Evolutionary conservation across 2,888 invertebrate genomes (phyloP).

Genomic region (Notodonta ziczac): DNA sequence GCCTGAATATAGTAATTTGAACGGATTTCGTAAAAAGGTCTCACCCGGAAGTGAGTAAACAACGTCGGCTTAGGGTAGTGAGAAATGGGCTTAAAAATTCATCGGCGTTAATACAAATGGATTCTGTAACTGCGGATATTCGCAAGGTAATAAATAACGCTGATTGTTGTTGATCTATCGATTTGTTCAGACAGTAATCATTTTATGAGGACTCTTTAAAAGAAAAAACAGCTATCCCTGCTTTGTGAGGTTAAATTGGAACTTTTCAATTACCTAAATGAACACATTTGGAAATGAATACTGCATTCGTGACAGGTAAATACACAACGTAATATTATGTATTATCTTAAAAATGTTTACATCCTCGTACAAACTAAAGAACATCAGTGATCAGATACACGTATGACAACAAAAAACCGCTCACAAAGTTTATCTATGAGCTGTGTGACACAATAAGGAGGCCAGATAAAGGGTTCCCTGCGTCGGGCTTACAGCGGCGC

Average conservation of each 20-base stretch:
- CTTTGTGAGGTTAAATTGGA: too few relatives aligned
- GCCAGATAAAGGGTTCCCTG: conserved; percentile 51
- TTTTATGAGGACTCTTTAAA: too few relatives aligned
- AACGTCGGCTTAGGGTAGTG: conserved; percentile 53
- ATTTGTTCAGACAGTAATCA: not conserved
- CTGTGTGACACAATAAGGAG: conserved; percentile 37
- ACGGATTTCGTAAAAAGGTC: conserved; percentile 64
- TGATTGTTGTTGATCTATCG: not conserved
- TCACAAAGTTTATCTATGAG: conserved; percentile 45
- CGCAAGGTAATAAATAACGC: not conserved
- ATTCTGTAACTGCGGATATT: not conserved
- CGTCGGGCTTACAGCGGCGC: conserved; percentile 41
- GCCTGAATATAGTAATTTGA: conserved; percentile 59
- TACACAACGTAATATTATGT: too few relatives aligned
- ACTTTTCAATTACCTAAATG: too few relatives aligned
- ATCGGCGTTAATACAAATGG: conserved; percentile 33
- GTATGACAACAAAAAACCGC: conserved; percentile 36
- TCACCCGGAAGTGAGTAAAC: conserved; percentile 57
- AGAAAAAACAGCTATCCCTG: too few relatives aligned
- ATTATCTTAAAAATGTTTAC: too few relatives aligned
- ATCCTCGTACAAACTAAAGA: not conserved
- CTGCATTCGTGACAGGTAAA: too few relatives aligned
- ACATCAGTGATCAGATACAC: not conserved
- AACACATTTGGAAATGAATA: too few relatives aligned
- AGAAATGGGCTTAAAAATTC: conserved; percentile 59